These are phyloP conservation scores for Elephas maximus DNA, from an alignment of 2,113 vertebrate genomes.

Conservation along the genomic window DNA sequence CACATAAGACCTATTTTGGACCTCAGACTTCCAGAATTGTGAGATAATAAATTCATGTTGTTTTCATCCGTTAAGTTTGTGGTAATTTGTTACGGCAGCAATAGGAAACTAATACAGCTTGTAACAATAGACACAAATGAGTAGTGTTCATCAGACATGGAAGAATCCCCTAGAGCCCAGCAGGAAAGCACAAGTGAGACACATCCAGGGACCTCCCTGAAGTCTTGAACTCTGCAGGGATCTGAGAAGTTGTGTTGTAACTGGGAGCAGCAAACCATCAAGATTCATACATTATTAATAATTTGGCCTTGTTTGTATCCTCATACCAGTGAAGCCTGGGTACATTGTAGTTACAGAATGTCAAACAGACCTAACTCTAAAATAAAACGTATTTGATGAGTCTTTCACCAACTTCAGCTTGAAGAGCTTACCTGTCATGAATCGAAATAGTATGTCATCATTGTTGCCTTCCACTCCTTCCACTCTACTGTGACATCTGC, in stretches of 20 bases:
- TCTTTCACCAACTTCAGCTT: background rate
- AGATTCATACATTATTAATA: background rate
- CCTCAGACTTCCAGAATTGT: background rate
- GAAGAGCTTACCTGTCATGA: background rate
- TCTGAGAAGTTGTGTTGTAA: background rate
- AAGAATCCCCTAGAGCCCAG: background rate
- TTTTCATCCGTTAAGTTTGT: background rate
- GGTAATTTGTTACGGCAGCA: background rate
- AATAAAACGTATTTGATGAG: background rate
- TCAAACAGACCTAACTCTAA: background rate
- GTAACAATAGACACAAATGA: background rate
- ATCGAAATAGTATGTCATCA: background rate
- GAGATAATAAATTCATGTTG: background rate
- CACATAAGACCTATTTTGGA: background rate
- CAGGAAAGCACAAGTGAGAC: too few relatives aligned
- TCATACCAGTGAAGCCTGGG: background rate
- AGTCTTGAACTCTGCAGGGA: background rate
- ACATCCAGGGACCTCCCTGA: background rate
- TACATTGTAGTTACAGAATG: background rate
- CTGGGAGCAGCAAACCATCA: rapidly evolving
- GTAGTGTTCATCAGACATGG: background rate
- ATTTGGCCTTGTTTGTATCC: background rate
- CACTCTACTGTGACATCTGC: background rate
- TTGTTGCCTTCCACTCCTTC: background rate
- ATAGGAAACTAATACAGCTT: background rate